Evolutionary conservation across 1,140 invertebrate species (phyloP).

Genomic region (Trissolcus basalis): DNA sequence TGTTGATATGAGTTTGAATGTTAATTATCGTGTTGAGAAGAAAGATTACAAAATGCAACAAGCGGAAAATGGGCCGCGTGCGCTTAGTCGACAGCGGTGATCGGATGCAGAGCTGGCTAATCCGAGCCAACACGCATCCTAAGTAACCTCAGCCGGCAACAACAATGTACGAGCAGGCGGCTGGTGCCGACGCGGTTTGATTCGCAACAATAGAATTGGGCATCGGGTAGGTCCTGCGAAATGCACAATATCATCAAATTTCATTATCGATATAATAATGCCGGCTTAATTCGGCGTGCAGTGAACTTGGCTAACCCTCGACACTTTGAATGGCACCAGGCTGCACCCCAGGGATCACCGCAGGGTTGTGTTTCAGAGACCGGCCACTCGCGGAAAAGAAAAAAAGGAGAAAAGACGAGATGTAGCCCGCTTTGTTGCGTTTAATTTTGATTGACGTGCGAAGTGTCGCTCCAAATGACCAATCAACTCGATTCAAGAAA

Average conservation of each 20-base stretch:
- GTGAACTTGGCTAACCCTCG: slow-evolving; percentile 56
- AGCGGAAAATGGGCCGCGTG: slow-evolving; percentile 46
- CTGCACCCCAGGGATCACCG: slow-evolving; percentile 54
- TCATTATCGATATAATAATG: slow-evolving; percentile 76
- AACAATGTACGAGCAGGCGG: slow-evolving; percentile 65
- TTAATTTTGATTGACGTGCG: slow-evolving; percentile 47
- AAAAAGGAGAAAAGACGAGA: slow-evolving; percentile 39
- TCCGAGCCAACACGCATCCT: slow-evolving; percentile 37
- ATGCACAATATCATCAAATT: slow-evolving; percentile 77
- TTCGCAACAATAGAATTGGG: slow-evolving; percentile 66
- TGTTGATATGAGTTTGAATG: background rate
- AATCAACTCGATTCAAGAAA: slow-evolving; percentile 38
- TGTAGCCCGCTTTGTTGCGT: slow-evolving; percentile 28
- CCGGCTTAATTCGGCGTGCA: slow-evolving; percentile 70
- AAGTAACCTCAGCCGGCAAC: slow-evolving; percentile 55
- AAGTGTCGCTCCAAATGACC: slow-evolving; percentile 49
- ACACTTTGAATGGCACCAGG: slow-evolving; percentile 46
- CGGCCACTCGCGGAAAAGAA: slow-evolving; percentile 45
- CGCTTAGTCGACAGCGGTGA: slow-evolving; percentile 16
- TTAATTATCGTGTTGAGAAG: slow-evolving; percentile 20
- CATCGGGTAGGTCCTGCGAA: slow-evolving; percentile 64
- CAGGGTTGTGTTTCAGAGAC: slow-evolving; percentile 54
- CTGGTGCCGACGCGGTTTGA: slow-evolving; percentile 64
- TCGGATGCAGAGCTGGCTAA: slow-evolving; percentile 31
- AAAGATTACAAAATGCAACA: slow-evolving; percentile 42